These are phyloP conservation scores for Malthinus seriepunctatus DNA, from an alignment of 2,888 invertebrate genomes.

Conservation along the genomic window DNA sequence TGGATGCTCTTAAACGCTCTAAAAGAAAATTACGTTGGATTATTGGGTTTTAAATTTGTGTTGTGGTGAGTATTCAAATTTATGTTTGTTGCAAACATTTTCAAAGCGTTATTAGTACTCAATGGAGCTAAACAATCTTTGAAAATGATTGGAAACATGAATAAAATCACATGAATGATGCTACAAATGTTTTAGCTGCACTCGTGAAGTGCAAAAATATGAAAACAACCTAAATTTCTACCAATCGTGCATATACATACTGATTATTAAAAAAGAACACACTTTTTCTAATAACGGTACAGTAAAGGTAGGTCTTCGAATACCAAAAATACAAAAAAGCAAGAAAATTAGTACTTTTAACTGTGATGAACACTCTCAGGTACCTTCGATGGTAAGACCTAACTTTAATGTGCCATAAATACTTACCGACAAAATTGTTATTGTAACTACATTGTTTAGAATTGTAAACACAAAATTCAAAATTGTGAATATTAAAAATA, in stretches of 20 bases:
- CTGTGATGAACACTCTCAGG: too few relatives aligned
- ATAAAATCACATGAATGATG: not conserved
- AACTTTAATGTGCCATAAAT: not conserved
- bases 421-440: not conserved
- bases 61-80: not conserved
- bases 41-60: not conserved
- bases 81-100: not conserved
- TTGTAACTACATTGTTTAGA: not conserved
- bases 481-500: too few relatives aligned
- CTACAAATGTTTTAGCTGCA: not conserved
- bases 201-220: not conserved
- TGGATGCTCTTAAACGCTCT: slow-evolving; percentile 65
- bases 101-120: not conserved
- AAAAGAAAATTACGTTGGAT: slow-evolving; percentile 35
- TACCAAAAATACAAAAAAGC: too few relatives aligned
- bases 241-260: not conserved
- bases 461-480: too few relatives aligned
- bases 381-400: too few relatives aligned
- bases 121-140: not conserved
- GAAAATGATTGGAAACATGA: not conserved
- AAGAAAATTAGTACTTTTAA: too few relatives aligned
- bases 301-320: too few relatives aligned
- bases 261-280: too few relatives aligned
- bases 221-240: slow-evolving; percentile 10
- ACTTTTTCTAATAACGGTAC: too few relatives aligned